Base-by-base conservation (phyloP, 2,888 invertebrate genomes). In the Ptychoptera albimana region DNA sequence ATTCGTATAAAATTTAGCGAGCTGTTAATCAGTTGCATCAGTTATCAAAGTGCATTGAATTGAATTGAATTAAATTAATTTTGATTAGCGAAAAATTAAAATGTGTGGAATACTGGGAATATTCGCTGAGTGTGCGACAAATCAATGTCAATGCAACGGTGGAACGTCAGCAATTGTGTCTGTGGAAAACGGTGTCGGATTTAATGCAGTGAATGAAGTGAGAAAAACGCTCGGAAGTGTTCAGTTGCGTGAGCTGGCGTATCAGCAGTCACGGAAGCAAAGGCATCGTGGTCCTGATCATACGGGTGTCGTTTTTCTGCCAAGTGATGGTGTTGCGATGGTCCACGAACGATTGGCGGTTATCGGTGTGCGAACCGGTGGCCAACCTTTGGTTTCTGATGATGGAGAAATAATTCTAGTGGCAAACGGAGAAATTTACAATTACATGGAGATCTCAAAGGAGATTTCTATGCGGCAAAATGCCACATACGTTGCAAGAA, bases 341-440 rank as follows among this genome's bases (percentile, higher is more conserved):
- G 54, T 62, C 2, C 64, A 64, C 43, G 64, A 64, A 44, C 55
- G 64, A 3, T 50, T 64, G 9, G 57, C 57, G 1, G 55, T 64
- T 45, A 52, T 64, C 14, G 60, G 63, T 12, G 60, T 63, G 1
- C 52, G 55, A 10, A 55, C 55, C 31, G 64, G 64, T 2, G 56
- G 64, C 44, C 64, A 64, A 46, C 64, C 64, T 0, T 51, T 64
- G 7, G 51, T 50, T 36, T 63, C 61, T 0, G 52, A 55, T 11
- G 57, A 61, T 42, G 58, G 51, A 8, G 54, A 56, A 30, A 38
- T 64, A 9, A 37, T 59, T n/a, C 46, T 64, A 31, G 56, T 63
- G 39, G 64, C 63, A 39, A 64, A 64, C 47, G 64, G 63, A 1
- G 64, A 64, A 49, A 64, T 64, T 39, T 64, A 64, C 51, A 64